These are phyloP conservation scores for Acronicta leporina DNA, from an alignment of 2,888 invertebrate species.

Conservation along the genomic window DNA sequence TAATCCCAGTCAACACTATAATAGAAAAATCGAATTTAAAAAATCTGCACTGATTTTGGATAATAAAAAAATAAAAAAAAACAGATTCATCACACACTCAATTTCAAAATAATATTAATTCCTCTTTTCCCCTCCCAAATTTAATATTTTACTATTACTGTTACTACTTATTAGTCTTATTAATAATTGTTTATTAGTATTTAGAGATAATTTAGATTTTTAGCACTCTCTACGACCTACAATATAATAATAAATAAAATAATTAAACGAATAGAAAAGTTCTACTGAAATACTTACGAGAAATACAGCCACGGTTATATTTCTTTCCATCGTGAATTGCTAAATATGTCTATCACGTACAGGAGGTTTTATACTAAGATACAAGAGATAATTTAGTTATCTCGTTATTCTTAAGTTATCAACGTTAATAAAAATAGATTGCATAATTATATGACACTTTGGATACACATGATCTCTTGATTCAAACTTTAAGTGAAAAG, in stretches of 20 bases:
- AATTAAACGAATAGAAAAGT: constrained; percentile 1
- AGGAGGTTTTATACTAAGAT: constrained; percentile 44
- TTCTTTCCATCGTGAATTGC: constrained; percentile 47
- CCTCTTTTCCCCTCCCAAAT: too few relatives aligned
- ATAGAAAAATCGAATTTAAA: too few relatives aligned
- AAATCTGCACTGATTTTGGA: too few relatives aligned
- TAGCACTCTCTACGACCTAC: background rate
- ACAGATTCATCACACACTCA: too few relatives aligned
- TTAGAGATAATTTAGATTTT: background rate
- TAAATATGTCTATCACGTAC: constrained; percentile 30
- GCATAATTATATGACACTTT: constrained; percentile 26
- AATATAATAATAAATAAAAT: background rate
- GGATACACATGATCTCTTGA: constrained; percentile 22
- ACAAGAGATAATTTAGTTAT: constrained; percentile 42
- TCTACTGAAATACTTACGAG: constrained; percentile 43
- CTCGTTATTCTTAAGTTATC: constrained; percentile 44
- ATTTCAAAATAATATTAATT: too few relatives aligned
- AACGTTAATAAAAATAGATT: constrained; percentile 43
- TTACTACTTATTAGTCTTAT: too few relatives aligned
- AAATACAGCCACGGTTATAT: constrained; percentile 38
- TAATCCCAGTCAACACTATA: too few relatives aligned
- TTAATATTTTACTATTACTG: too few relatives aligned
- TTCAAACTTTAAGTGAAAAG: constrained; percentile 10
- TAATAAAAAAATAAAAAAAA: too few relatives aligned
- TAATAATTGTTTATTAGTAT: too few relatives aligned